These are phyloP conservation scores for Aphaenogaster rudis DNA, from an alignment of 1,140 invertebrate genomes.

Conservation along the genomic window DNA sequence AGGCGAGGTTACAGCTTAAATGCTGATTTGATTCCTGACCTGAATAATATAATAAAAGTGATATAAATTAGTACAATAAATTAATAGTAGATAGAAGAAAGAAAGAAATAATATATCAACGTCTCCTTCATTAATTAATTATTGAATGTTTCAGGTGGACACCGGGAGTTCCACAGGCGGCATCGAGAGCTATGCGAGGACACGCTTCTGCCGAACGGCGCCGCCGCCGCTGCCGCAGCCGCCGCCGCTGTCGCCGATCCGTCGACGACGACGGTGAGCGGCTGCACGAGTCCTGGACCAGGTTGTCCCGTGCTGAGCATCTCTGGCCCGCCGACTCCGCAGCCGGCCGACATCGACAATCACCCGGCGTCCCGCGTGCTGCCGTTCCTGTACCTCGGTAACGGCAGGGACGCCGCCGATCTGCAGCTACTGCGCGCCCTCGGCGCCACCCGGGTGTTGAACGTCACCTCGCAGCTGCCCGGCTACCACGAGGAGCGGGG, in stretches of 20 bases:
- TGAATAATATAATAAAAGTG: no score
- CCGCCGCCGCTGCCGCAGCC: conserved; percentile 26
- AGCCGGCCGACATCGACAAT: conserved; percentile 90
- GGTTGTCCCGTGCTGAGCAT: conserved; percentile 79
- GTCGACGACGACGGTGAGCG: conserved; percentile 70
- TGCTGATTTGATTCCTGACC: no score
- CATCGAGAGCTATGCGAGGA: conserved; percentile 90
- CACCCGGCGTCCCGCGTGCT: conserved; percentile 93
- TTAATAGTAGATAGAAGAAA: no score
- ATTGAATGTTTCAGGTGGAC: conserved; percentile 88
- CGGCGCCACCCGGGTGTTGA: conserved; percentile 92
- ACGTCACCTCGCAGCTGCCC: conserved; percentile 94
- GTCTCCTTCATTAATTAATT: neutral
- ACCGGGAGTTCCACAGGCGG: conserved; percentile 90
- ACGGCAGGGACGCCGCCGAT: conserved; percentile 94
- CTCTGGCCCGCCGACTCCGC: conserved; percentile 79
- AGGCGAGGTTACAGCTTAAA: no score
- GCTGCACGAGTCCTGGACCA: conserved; percentile 79
- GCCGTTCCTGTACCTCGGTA: conserved; percentile 96
- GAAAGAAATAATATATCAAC: no score
- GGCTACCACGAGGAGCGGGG: conserved; percentile 91
- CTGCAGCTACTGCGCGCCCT: conserved; percentile 89
- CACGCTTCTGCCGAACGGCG: conserved; percentile 85
- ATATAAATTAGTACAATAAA: no score
- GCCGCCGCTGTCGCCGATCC: conserved; percentile 45